A percentile compares a stretch with the other conserved stretches of the same genome.
These are phyloP conservation scores for Apocrypta bakeri DNA, from an alignment of 1,140 invertebrate genomes.

Conservation along the genomic window DNA sequence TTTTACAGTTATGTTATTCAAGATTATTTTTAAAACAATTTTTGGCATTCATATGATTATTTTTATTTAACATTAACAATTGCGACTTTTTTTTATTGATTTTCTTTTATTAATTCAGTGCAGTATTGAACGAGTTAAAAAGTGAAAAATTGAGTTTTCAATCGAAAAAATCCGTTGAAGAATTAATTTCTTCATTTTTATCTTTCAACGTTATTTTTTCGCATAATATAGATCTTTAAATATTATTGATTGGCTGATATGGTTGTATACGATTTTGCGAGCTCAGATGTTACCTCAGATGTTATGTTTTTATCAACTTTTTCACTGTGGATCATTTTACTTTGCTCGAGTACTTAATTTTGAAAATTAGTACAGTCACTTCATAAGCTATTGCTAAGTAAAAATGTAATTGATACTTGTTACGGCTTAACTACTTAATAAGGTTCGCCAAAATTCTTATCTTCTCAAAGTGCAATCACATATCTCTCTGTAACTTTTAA, in stretches of 20 bases:
- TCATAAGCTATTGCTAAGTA: constrained; percentile 47
- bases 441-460: constrained; percentile 3
- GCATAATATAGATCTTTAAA: constrained; percentile 1
- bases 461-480: constrained; percentile 15
- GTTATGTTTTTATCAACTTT: background rate
- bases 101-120: constrained; percentile 33
- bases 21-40: constrained; percentile 30
- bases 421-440: constrained; percentile 32
- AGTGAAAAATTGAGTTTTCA: constrained; percentile 48
- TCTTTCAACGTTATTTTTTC: constrained; percentile 2
- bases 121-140: constrained; percentile 48
- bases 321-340: background rate
- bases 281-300: background rate
- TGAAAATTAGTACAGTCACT: constrained; percentile 34
- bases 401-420: constrained; percentile 46
- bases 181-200: constrained; percentile 9
- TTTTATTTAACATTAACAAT: constrained; percentile 45
- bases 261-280: constrained; percentile 8
- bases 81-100: too few relatives aligned
- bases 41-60: constrained; percentile 2
- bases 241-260: constrained; percentile 38
- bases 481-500: constrained; percentile 7
- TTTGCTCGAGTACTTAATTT: background rate
- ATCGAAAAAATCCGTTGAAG: background rate
- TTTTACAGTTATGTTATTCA: constrained; percentile 6